Percentiles rank a stretch among this genome's conserved stretches.
These are phyloP conservation scores for Panthera leo DNA, from an alignment of 2,113 vertebrate species.

Conservation along the genomic window DNA sequence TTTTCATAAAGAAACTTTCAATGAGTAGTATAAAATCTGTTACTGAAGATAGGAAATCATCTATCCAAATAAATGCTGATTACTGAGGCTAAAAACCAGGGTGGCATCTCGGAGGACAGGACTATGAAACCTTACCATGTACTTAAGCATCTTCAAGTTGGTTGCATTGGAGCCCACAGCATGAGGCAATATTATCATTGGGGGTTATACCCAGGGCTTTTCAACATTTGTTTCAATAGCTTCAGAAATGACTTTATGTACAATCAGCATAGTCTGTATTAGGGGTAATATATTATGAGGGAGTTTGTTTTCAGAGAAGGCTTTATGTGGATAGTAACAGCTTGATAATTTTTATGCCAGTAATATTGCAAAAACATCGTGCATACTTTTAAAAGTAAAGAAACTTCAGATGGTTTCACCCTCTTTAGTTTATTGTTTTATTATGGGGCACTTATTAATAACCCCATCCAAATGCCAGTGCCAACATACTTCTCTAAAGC, in stretches of 20 bases:
- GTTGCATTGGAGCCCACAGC: too few relatives aligned
- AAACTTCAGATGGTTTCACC: neutral
- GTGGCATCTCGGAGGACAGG: neutral
- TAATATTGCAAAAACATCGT: neutral
- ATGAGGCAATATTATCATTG: accelerated
- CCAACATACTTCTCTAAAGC: neutral
- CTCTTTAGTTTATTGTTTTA: neutral
- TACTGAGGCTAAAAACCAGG: neutral
- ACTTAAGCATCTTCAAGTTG: neutral
- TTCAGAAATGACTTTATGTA: neutral
- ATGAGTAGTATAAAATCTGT: neutral
- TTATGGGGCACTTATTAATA: neutral
- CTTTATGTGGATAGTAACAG: neutral
- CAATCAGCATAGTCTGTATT: neutral
- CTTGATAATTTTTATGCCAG: neutral
- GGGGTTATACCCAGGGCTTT: neutral
- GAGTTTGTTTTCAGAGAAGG: neutral
- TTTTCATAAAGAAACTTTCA: neutral
- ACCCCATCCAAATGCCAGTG: neutral
- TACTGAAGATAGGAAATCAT: neutral
- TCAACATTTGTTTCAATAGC: neutral
- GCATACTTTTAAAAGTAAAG: neutral
- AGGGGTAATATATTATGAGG: neutral
- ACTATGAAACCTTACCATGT: neutral
- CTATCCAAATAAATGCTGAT: neutral